A percentile compares a stretch with the other conserved stretches of the same genome.
Conservation (phyloP, 2,888 invertebrate species). For the Pammene aurita region DNA sequence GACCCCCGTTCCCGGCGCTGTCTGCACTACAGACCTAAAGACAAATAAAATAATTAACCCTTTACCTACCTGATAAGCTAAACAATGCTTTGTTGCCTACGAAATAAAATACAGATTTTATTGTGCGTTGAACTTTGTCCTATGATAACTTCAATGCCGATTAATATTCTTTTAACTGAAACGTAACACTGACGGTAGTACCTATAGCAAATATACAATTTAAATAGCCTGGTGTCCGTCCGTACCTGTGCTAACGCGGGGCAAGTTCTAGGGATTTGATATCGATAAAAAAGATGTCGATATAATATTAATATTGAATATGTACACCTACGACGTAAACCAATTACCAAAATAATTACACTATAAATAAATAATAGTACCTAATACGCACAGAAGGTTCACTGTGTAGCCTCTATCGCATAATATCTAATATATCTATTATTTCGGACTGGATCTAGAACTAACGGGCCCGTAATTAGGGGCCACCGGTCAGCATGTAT, state of each 20-base stretch:
- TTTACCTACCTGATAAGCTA: constrained; percentile 18
- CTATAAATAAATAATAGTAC: too few species aligned
- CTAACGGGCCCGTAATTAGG: too few species aligned
- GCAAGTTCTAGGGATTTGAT: too few species aligned
- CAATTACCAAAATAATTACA: too few species aligned
- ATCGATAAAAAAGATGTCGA: too few species aligned
- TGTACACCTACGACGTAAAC: too few species aligned
- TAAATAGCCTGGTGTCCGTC: constrained; percentile 7
- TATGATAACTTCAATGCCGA: constrained; percentile 18
- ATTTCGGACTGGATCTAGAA: too few species aligned
- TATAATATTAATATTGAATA: too few species aligned
- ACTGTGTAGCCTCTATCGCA: neutral
- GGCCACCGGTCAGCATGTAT: too few species aligned
- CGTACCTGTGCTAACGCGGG: too few species aligned
- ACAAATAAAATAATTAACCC: constrained; percentile 46
- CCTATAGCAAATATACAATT: constrained; percentile 13
- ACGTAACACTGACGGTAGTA: constrained; percentile 7
- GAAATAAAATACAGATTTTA: constrained; percentile 4
- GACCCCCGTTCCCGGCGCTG: constrained; percentile 64
- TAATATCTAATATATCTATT: neutral
- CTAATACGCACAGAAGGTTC: too few species aligned
- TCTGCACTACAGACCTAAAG: constrained; percentile 57
- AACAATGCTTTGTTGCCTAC: neutral
- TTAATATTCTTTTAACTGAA: constrained; percentile 25
- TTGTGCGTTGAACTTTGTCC: constrained; percentile 5